Evolutionary conservation across 2,113 vertebrate genomes (phyloP).

Genomic region (Malurus alboscapulatus): DNA sequence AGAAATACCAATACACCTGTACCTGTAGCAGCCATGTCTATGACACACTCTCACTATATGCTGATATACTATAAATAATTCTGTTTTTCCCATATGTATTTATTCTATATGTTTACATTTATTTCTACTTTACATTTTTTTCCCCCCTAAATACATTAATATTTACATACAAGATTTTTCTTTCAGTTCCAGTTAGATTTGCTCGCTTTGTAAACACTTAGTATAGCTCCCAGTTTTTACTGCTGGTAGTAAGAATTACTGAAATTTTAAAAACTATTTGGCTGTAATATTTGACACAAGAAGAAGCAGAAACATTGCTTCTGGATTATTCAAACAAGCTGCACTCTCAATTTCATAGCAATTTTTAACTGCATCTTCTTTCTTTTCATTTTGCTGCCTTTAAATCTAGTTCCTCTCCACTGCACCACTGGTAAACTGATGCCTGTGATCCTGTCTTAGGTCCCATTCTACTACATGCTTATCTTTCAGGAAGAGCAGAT

Average conservation of each 20-base stretch:
- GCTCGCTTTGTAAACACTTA: not conserved
- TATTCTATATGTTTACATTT: not conserved
- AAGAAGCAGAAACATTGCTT: not conserved
- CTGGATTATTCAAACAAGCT: not conserved
- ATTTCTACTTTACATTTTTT: not conserved
- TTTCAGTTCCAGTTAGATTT: not conserved
- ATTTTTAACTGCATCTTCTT: not conserved
- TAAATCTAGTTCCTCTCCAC: not conserved
- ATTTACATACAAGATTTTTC: not conserved
- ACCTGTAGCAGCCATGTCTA: not conserved
- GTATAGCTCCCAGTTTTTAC: not conserved
- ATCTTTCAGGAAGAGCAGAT: constrained; percentile 54
- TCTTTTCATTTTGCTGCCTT: not conserved
- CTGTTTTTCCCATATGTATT: not conserved
- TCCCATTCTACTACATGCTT: not conserved
- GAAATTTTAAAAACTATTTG: not conserved
- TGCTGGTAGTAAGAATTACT: not conserved
- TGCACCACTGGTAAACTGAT: not conserved
- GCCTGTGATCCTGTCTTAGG: not conserved
- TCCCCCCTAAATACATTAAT: not conserved
- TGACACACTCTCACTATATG: fast-evolving
- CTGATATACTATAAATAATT: not conserved
- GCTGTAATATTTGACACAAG: not conserved
- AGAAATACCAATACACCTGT: not conserved
- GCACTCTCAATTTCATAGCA: not conserved